Evolutionary conservation across 2,888 invertebrate genomes (phyloP).

Genomic region (Sminthurinus aureus): DNA sequence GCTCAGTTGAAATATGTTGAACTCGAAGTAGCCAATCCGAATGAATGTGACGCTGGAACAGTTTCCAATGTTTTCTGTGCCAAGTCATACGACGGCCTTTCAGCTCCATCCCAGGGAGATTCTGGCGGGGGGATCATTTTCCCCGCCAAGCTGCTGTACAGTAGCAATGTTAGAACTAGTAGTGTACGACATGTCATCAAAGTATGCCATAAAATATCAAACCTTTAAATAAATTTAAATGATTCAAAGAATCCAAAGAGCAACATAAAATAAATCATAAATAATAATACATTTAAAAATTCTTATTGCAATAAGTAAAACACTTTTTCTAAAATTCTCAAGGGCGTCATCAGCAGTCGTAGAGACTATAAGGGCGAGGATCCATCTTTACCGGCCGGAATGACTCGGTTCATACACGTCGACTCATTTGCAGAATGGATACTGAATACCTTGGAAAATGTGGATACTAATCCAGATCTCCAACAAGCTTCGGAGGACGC

Average conservation of each 20-base stretch:
- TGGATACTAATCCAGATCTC: constrained; percentile 15
- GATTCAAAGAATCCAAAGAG: neutral
- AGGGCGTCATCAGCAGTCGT: constrained; percentile 7
- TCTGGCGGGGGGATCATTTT: too few relatives aligned
- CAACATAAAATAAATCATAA: neutral
- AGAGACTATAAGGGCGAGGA: neutral
- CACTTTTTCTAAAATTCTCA: neutral
- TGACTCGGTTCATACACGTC: neutral
- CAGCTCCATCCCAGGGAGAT: neutral
- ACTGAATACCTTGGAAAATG: constrained; percentile 6
- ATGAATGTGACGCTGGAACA: neutral
- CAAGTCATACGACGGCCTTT: neutral
- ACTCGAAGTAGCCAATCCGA: neutral
- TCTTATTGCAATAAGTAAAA: neutral
- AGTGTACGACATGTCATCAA: neutral
- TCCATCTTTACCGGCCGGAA: neutral
- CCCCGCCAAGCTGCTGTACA: too few relatives aligned
- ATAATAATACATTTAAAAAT: neutral
- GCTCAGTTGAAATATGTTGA: neutral
- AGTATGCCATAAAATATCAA: neutral
- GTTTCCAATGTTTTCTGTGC: neutral
- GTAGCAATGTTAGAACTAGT: too few relatives aligned
- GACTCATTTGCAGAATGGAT: constrained; percentile 22
- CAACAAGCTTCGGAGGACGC: too few relatives aligned
- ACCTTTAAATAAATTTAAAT: neutral